A percentile compares a stretch with the other conserved stretches of the same genome.
Evolutionary conservation across 2,113 vertebrate species (phyloP).

Genomic region (Columbina picui): DNA sequence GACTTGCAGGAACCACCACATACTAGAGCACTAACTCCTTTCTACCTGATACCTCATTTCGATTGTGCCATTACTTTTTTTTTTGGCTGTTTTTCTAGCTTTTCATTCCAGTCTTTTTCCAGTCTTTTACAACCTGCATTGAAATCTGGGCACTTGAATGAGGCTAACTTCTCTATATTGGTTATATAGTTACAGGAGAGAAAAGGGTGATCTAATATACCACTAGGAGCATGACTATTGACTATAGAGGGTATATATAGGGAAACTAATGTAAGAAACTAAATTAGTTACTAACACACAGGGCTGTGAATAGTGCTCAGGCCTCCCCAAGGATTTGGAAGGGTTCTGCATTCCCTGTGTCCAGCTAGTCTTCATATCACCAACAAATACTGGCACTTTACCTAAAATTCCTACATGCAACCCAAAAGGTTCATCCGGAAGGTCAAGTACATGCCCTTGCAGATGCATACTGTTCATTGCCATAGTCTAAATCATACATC

Average conservation of each 20-base stretch:
- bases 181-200: not conserved
- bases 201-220: not conserved
- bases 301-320: not conserved
- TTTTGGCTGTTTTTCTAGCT: not conserved
- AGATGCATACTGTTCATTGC: not conserved
- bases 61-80: not conserved
- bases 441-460: not conserved
- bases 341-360: not conserved
- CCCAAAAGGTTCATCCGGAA: not conserved
- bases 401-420: not conserved
- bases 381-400: not conserved
- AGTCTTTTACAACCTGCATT: not conserved
- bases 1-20: fast-evolving
- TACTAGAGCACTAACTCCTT: not conserved
- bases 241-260: not conserved
- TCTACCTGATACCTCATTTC: not conserved
- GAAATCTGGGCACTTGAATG: not conserved
- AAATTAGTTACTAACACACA: not conserved
- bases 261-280: not conserved
- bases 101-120: not conserved
- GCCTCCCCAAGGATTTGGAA: not conserved
- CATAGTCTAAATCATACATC: not conserved
- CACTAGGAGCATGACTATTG: not conserved
- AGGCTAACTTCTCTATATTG: not conserved
- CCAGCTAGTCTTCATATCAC: not conserved